Base-by-base conservation (phyloP, 2,888 invertebrate genomes). In the Limnephilus rhombicus region DNA sequence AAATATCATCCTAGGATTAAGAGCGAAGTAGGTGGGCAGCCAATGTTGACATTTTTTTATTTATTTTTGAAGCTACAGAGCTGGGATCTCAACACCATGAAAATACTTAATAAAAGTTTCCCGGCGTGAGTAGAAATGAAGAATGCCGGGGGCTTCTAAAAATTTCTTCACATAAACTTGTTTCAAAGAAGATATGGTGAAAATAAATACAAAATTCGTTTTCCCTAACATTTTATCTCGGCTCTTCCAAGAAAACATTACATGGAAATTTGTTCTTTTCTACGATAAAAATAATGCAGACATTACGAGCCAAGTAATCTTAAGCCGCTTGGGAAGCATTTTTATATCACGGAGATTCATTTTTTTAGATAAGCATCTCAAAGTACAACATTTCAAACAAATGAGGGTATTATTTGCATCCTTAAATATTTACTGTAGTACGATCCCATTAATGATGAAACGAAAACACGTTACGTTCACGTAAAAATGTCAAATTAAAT, bases 91-190 rank as follows among this genome's bases (percentile, higher is more conserved):
- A 90, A 93, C 91, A 91, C 91, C 83, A 92, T 89, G 88, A 90
- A 93, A 92, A 93, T 92, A 88, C 91, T 93, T 86, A 41, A 92
- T 85, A 93, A 93, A 93, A 93, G 92, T 92, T 92, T 91, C 45
- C 11, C 18, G 85, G 88, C 92, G 89, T 91, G 91, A 92, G 91
- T 85, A 82, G 87, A 91, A 92, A 92, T 82, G 89, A 34, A 83
- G 91, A 85, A 88, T 41, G 93, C 93, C 90, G 83, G 80, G 91
- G 92, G 93, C 80, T 85, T 93, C 92, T 92, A 29, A 68, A 93
- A 91, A 93, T 92, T 92, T 93, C 92, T 92, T 90, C 91, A 88
- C 93, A 92, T 91, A 92, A 91, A 92, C 86, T 93, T 93, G 90
- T 91, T 88, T 53, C 41, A 49, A 91, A 92, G 91, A 81, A 85